A percentile compares a stretch with the other conserved stretches of the same genome.
Evolutionary conservation across 2,113 vertebrate genomes (phyloP).

Genomic region (Polyodon spathula): DNA sequence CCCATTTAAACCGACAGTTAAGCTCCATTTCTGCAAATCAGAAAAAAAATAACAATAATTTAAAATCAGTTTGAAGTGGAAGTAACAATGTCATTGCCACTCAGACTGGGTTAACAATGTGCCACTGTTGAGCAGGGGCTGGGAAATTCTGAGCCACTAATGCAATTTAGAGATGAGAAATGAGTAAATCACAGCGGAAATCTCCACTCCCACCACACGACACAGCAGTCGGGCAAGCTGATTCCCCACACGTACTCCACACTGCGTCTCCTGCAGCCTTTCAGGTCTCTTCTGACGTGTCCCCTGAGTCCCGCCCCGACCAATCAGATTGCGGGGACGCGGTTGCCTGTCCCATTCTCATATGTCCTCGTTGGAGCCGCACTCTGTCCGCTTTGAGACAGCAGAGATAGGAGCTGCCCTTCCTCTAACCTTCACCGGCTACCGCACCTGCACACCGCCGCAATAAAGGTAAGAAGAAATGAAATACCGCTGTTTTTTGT

Average conservation of each 20-base stretch:
- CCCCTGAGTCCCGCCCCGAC: constrained; percentile 28
- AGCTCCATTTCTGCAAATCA: no score
- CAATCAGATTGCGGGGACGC: constrained; percentile 34
- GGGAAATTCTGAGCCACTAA: no score
- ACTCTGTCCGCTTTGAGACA: constrained; percentile 33
- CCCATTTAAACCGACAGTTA: no score
- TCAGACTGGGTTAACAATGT: no score
- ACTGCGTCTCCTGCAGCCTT: constrained; percentile 30
- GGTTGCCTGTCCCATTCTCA: constrained; percentile 32
- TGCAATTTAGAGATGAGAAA: no score
- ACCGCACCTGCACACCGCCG: neutral
- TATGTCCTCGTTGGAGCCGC: constrained; percentile 40
- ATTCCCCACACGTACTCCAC: constrained; percentile 46
- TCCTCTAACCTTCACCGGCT: neutral
- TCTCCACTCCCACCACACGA: neutral
- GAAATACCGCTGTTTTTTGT: no score
- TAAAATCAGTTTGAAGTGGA: no score
- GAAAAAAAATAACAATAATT: no score
- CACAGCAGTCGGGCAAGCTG: constrained; percentile 18
- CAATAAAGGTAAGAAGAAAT: constrained; percentile 67
- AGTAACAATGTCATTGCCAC: no score
- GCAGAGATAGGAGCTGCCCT: constrained; percentile 28
- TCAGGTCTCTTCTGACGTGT: constrained; percentile 17
- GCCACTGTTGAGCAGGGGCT: no score
- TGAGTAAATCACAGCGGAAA: neutral